Evolutionary conservation across 2,797 vertebrate species (phyloP).

Genomic region (Micrastur ruficollis): DNA sequence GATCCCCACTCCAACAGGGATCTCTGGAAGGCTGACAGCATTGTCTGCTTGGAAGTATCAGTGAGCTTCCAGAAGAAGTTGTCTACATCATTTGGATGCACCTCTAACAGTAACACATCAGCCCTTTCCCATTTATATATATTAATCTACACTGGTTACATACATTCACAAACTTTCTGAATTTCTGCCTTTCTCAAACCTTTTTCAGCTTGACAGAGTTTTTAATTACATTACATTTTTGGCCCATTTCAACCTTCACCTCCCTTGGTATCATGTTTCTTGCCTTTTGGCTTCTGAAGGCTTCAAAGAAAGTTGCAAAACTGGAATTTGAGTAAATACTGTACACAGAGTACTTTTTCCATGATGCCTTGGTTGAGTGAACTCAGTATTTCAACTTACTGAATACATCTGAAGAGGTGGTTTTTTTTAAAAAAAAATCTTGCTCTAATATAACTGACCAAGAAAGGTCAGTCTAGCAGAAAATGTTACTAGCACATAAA

Average conservation of each 20-base stretch:
- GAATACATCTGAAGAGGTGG: not conserved
- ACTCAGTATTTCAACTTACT: not conserved
- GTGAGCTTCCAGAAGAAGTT: not conserved
- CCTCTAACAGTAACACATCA: not conserved
- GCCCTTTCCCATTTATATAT: not conserved
- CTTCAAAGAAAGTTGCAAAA: slow-evolving; percentile 22
- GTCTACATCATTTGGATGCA: not conserved
- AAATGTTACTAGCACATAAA: not conserved
- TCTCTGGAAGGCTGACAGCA: not conserved
- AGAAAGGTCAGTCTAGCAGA: not conserved
- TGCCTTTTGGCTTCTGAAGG: slow-evolving; percentile 19
- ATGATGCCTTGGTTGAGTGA: not conserved
- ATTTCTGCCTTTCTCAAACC: not conserved
- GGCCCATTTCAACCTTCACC: not conserved
- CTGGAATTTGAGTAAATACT: slow-evolving; percentile 48
- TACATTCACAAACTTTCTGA: not conserved
- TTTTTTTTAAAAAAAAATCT: not conserved
- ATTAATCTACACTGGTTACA: not conserved
- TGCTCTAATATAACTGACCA: not conserved
- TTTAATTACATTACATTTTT: not conserved
- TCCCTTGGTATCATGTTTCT: not conserved
- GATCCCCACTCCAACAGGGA: not conserved
- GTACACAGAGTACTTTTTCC: not conserved
- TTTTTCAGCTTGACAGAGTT: not conserved
- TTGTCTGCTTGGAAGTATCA: not conserved